Conservation (phyloP, 2,888 invertebrate species). For the Lasioglossum oenotherae region DNA sequence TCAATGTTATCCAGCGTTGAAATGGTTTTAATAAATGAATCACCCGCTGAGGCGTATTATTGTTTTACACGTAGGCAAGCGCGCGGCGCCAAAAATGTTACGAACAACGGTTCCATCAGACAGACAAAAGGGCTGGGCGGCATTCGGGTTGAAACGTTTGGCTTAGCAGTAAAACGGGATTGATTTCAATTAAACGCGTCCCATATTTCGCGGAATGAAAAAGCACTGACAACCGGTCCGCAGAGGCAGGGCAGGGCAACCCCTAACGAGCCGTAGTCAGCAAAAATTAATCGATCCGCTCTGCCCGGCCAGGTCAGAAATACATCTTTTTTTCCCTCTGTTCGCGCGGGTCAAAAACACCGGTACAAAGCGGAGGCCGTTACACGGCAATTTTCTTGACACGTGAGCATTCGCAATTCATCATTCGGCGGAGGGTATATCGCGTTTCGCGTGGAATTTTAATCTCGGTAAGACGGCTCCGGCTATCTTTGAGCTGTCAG, state of each 20-base stretch:
- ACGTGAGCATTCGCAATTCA: slow-evolving; percentile 37
- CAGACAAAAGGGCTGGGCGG: background rate
- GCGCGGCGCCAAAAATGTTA: background rate
- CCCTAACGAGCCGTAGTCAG: slow-evolving; percentile 37
- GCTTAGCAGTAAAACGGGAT: slow-evolving; percentile 21
- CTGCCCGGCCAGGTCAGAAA: background rate
- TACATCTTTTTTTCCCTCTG: background rate
- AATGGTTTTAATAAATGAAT: background rate
- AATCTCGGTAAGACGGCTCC: slow-evolving; percentile 8
- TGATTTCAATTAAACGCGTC: slow-evolving; percentile 47
- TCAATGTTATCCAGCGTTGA: background rate
- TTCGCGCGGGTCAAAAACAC: background rate
- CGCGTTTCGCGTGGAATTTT: slow-evolving; percentile 19
- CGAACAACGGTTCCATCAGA: slow-evolving; percentile 1
- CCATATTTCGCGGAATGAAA: slow-evolving; percentile 35
- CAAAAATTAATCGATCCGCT: slow-evolving; percentile 46
- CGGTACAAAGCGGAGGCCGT: slow-evolving; percentile 15
- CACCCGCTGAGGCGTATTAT: background rate
- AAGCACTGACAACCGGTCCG: slow-evolving; percentile 29
- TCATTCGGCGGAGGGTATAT: background rate
- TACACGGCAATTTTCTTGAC: slow-evolving; percentile 24
- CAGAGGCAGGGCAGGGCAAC: slow-evolving; percentile 1
- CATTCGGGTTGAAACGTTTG: slow-evolving; percentile 16
- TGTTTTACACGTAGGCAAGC: background rate
- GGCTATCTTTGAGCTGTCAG: background rate